Percentiles rank a stretch among this genome's conserved stretches.
These are phyloP conservation scores for Elephas maximus DNA, from an alignment of 2,113 vertebrate species.

Conservation along the genomic window DNA sequence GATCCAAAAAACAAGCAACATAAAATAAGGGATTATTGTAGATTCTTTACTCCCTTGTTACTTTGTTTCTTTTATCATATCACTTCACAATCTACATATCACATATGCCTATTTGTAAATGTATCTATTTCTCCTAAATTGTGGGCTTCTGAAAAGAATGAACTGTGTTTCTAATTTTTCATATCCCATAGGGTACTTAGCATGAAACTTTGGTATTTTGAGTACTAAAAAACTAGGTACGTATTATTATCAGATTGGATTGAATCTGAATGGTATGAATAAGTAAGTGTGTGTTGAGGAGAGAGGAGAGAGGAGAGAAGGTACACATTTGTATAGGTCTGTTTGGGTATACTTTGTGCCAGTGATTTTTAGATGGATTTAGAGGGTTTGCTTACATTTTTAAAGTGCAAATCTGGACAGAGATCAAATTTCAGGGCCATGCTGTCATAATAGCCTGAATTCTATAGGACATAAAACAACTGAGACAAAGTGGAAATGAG, in stretches of 20 bases:
- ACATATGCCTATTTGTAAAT: constrained; percentile 20
- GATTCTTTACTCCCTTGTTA: constrained; percentile 24
- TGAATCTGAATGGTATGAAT: not conserved
- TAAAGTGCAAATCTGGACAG: constrained; percentile 65
- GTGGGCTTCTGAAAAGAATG: constrained; percentile 38
- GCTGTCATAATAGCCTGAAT: constrained; percentile 60
- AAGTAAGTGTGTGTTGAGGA: not conserved
- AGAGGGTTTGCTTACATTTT: constrained; percentile 70
- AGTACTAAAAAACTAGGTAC: not conserved
- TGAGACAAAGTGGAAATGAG: constrained; percentile 45
- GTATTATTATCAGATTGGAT: constrained; percentile 20
- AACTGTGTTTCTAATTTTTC: constrained; percentile 38
- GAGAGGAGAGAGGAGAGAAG: not conserved
- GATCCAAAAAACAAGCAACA: not conserved
- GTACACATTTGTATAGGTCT: not conserved
- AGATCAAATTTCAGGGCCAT: constrained; percentile 65
- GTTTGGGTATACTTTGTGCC: constrained; percentile 60
- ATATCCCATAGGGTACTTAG: constrained; percentile 21
- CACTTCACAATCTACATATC: not conserved
- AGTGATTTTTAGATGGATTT: constrained; percentile 66
- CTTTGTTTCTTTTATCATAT: constrained; percentile 21
- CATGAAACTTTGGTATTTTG: constrained; percentile 46
- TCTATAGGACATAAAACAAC: constrained; percentile 63
- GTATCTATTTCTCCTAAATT: constrained; percentile 36
- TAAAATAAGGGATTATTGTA: not conserved